Percentiles rank a stretch among this genome's conserved stretches.
Evolutionary conservation across 1,140 invertebrate genomes (phyloP).

Genomic region (Muscidifurax raptorellus): DNA sequence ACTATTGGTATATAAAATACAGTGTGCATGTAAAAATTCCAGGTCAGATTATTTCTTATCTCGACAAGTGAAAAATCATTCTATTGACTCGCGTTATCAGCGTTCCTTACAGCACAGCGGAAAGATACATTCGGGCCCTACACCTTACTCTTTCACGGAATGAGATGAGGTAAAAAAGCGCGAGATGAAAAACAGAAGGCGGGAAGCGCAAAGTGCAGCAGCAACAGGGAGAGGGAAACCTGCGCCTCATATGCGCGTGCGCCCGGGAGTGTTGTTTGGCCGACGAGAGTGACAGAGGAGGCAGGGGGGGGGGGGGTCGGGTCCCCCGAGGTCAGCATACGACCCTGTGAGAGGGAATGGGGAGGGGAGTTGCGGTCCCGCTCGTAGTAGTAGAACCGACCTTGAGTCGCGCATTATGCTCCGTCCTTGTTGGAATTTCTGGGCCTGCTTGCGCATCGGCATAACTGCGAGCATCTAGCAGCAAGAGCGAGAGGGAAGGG

Average conservation of each 20-base stretch:
- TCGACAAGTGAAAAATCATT: no score
- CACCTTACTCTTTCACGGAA: background rate
- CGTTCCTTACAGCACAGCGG: background rate
- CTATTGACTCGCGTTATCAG: no score
- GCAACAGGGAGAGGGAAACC: constrained; percentile 3
- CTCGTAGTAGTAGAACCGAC: constrained; percentile 72
- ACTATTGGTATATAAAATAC: no score
- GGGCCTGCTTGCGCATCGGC: constrained; percentile 66
- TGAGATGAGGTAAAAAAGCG: background rate
- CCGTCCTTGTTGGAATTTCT: constrained; percentile 75
- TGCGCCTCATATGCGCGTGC: background rate
- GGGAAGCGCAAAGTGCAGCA: constrained; percentile 49
- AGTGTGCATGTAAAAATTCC: no score
- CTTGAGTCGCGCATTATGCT: constrained; percentile 74
- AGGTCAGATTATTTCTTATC: no score
- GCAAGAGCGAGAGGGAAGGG: background rate
- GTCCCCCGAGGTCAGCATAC: constrained; percentile 65
- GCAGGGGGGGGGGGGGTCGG: constrained; percentile 40
- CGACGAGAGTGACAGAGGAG: background rate
- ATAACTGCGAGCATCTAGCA: constrained; percentile 61
- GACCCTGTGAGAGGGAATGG: constrained; percentile 63
- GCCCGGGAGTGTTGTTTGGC: constrained; percentile 3
- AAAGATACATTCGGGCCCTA: background rate
- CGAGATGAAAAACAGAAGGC: constrained; percentile 28
- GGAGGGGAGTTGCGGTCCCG: constrained; percentile 56